Percentiles rank a stretch among this genome's conserved stretches.
Evolutionary conservation across 2,113 vertebrate species (phyloP).

Genomic region (Heteronetta atricapilla): DNA sequence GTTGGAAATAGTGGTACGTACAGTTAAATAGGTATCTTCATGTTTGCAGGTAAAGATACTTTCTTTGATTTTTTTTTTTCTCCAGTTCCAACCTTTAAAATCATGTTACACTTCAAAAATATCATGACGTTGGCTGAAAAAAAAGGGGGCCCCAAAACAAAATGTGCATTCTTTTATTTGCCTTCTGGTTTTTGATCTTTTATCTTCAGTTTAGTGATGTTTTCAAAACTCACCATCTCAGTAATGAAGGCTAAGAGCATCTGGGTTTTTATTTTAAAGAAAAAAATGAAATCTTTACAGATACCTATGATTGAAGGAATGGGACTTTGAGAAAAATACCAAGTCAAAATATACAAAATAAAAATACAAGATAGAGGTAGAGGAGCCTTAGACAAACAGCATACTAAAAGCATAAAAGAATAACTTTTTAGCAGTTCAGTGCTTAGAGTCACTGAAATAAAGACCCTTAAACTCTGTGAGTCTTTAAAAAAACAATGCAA

Average conservation of each 20-base stretch:
- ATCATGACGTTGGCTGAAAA: background rate
- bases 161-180: slow-evolving; percentile 30
- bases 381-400: background rate
- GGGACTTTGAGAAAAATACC: background rate
- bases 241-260: background rate
- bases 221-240: slow-evolving; percentile 30
- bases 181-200: slow-evolving; percentile 45
- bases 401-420: background rate
- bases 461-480: background rate
- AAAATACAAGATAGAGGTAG: background rate
- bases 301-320: background rate
- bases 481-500: background rate
- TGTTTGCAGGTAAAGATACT: background rate
- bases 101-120: slow-evolving; percentile 14
- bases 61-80: background rate
- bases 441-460: background rate
- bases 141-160: background rate
- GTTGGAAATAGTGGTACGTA: background rate
- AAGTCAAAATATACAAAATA: slow-evolving; percentile 27
- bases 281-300: slow-evolving; percentile 19
- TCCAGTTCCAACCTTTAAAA: background rate
- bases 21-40: background rate
- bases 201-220: slow-evolving; percentile 15
- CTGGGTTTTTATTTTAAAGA: slow-evolving; percentile 29
- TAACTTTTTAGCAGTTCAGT: background rate